A percentile compares a stretch with the other conserved stretches of the same genome.
Evolutionary conservation across 2,113 vertebrate species (phyloP).

Genomic region (Irena cyanogastra): DNA sequence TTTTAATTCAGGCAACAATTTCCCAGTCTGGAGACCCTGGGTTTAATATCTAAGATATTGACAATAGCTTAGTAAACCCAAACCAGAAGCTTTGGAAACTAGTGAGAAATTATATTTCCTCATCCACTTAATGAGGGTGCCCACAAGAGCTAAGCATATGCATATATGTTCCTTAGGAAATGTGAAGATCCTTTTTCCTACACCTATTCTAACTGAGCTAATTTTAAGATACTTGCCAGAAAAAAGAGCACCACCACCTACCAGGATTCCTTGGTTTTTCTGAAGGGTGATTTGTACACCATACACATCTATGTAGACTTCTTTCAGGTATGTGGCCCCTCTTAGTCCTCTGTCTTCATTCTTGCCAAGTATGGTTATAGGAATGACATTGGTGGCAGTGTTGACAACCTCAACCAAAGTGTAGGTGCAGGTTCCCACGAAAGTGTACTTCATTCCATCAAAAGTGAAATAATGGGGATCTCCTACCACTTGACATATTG

Average conservation of each 20-base stretch:
- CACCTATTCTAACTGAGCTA: neutral
- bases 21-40: neutral
- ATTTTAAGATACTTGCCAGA: neutral
- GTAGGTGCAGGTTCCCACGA: slow-evolving; percentile 91
- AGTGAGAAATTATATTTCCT: neutral
- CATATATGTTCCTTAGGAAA: neutral
- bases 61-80: neutral
- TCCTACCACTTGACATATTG: slow-evolving; percentile 82
- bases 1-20: neutral
- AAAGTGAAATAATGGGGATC: slow-evolving; percentile 92
- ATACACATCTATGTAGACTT: slow-evolving; percentile 77
- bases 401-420: slow-evolving; percentile 80
- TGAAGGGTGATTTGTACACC: slow-evolving; percentile 76
- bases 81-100: neutral
- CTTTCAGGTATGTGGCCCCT: slow-evolving; percentile 82
- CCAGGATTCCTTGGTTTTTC: slow-evolving; percentile 80
- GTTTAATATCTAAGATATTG: neutral
- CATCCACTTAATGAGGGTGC: neutral
- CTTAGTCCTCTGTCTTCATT: slow-evolving; percentile 85
- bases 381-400: slow-evolving; percentile 62
- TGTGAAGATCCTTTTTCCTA: neutral
- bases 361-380: slow-evolving; percentile 83
- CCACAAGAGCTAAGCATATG: neutral
- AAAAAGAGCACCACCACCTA: slow-evolving; percentile 36
- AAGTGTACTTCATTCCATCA: slow-evolving; percentile 84